phyloP scores from a whole-genome alignment of 2,888 invertebrate species.

The Exocentrus adspersus region DNA sequence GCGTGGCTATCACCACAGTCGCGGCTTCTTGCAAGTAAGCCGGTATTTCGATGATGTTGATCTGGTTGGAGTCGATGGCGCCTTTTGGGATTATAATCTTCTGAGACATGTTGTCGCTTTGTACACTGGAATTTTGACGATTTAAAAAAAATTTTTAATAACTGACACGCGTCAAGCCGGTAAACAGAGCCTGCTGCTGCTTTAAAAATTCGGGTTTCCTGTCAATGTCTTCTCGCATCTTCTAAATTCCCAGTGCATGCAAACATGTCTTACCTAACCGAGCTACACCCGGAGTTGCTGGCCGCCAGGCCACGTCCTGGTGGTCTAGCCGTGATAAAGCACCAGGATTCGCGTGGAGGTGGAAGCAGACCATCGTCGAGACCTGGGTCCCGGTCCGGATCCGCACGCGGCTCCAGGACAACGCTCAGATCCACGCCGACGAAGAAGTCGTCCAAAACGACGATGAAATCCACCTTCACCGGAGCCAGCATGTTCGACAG shows the following conservation, averaged over 20 bases:
- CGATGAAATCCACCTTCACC: not conserved
- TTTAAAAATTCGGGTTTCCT: too few relatives aligned
- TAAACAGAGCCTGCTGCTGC: too few relatives aligned
- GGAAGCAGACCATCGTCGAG: not conserved
- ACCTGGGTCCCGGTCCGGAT: too few relatives aligned
- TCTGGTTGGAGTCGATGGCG: not conserved
- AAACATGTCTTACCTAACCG: conserved; percentile 17
- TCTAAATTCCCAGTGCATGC: conserved; percentile 8
- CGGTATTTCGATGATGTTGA: conserved; percentile 2
- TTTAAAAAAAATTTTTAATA: not conserved
- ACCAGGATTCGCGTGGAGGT: not conserved
- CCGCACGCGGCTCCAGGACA: not conserved
- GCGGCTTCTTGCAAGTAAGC: not conserved
- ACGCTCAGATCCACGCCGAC: not conserved
- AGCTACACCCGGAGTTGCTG: conserved; percentile 14
- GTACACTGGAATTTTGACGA: conserved; percentile 8
- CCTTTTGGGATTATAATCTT: conserved; percentile 10
- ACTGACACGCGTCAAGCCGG: too few relatives aligned
- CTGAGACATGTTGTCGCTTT: not conserved
- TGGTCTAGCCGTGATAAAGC: conserved; percentile 1
- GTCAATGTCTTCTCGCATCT: too few relatives aligned
- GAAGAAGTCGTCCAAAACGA: not conserved
- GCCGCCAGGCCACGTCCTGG: conserved; percentile 7
- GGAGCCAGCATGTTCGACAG: not conserved
- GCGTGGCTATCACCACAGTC: not conserved